Percentiles rank a stretch among this genome's conserved stretches.
These are phyloP conservation scores for Orientallactaga sibirica DNA, from an alignment of 2,797 vertebrate species.

Conservation along the genomic window DNA sequence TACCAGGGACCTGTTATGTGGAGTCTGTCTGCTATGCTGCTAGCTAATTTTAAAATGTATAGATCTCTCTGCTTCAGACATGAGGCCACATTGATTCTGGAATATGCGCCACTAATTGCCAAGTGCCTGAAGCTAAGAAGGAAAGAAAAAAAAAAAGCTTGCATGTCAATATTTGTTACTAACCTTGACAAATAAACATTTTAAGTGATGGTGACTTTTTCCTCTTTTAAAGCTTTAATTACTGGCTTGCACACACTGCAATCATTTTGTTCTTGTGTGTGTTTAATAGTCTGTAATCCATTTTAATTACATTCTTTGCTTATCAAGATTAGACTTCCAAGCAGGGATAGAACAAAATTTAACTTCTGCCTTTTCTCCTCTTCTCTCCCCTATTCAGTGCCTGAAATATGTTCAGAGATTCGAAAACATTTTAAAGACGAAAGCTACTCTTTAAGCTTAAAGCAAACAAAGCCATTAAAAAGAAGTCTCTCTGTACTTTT, in stretches of 20 bases:
- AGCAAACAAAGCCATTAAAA: slow-evolving; percentile 7
- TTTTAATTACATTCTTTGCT: slow-evolving; percentile 83
- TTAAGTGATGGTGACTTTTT: slow-evolving; percentile 77
- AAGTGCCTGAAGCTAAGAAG: slow-evolving; percentile 61
- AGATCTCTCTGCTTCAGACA: slow-evolving; percentile 63
- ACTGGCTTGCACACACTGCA: slow-evolving; percentile 77
- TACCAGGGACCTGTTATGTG: slow-evolving; percentile 34
- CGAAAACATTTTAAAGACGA: slow-evolving; percentile 57
- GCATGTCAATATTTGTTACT: slow-evolving; percentile 82
- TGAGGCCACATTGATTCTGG: slow-evolving; percentile 73
- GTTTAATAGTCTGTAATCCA: slow-evolving; percentile 81
- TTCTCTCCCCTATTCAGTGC: neutral
- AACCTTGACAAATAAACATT: slow-evolving; percentile 81
- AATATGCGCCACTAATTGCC: slow-evolving; percentile 66
- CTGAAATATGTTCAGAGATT: slow-evolving; percentile 57
- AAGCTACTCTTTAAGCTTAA: slow-evolving; percentile 47
- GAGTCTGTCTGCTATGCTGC: slow-evolving; percentile 57
- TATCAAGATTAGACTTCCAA: slow-evolving; percentile 77
- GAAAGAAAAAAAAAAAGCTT: slow-evolving; percentile 68
- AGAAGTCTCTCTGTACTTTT: slow-evolving; percentile 6
- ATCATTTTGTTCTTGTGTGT: slow-evolving; percentile 83
- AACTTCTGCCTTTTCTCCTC: slow-evolving; percentile 29
- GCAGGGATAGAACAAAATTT: slow-evolving; percentile 73
- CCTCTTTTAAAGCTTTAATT: slow-evolving; percentile 83
- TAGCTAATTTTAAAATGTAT: slow-evolving; percentile 69